phyloP scores from a whole-genome alignment of 2,888 invertebrate genomes.

The Miltochrista miniata region DNA sequence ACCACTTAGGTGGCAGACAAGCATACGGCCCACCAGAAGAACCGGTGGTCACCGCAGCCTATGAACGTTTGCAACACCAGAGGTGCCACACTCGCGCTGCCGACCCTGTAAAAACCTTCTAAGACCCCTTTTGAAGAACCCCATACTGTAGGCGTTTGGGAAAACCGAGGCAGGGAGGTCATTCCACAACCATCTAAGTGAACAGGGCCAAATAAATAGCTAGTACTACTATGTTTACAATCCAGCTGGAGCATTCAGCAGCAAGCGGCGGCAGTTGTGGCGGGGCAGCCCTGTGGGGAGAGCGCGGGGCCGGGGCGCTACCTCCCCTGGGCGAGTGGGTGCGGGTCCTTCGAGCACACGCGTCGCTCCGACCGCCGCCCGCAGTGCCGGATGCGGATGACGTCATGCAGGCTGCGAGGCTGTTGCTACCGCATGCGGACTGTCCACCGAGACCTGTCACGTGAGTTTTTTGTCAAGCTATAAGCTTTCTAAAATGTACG shows the following conservation, averaged over 20 bases:
- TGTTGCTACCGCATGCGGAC: slow-evolving; percentile 94
- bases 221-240: too few species aligned
- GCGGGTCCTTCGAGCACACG: slow-evolving; percentile 91
- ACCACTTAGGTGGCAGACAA: too few species aligned
- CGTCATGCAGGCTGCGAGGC: slow-evolving; percentile 93
- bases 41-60: too few species aligned
- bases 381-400: slow-evolving; percentile 94
- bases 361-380: slow-evolving; percentile 90
- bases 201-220: too few species aligned
- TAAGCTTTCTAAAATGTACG: not conserved
- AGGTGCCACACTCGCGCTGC: too few species aligned
- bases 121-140: too few species aligned
- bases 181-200: too few species aligned
- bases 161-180: too few species aligned
- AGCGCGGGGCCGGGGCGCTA: slow-evolving; percentile 93
- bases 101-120: too few species aligned
- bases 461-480: slow-evolving; percentile 51
- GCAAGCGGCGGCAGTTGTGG: slow-evolving; percentile 57
- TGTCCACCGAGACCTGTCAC: slow-evolving; percentile 92
- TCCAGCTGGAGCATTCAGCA: slow-evolving; percentile 85
- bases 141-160: too few species aligned
- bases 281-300: slow-evolving; percentile 87
- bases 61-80: too few species aligned
- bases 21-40: too few species aligned
- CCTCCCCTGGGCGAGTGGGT: slow-evolving; percentile 97